Percentiles rank a stretch among this genome's conserved stretches.
Evolutionary conservation across 2,113 vertebrate species (phyloP).

Genomic region (Sus scrofa): DNA sequence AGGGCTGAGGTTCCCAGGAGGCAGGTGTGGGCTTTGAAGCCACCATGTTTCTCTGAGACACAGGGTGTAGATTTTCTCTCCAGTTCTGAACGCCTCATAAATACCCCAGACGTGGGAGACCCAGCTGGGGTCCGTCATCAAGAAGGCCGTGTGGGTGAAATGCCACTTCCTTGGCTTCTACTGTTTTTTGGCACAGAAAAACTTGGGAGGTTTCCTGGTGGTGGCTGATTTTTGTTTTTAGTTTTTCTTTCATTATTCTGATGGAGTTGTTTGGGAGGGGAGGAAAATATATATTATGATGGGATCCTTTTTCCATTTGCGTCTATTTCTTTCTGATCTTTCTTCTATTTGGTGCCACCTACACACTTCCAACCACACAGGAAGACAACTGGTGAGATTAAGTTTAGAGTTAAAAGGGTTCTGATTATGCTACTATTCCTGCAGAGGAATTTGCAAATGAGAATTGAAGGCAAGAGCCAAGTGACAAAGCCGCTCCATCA

Average conservation of each 20-base stretch:
- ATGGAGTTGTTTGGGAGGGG: background rate
- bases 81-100: constrained; percentile 55
- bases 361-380: constrained; percentile 59
- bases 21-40: background rate
- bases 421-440: constrained; percentile 57
- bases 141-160: constrained; percentile 69
- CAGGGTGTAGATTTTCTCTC: background rate
- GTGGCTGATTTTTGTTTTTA: constrained; percentile 32
- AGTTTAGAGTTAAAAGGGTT: constrained; percentile 54
- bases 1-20: background rate
- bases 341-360: constrained; percentile 68
- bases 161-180: constrained; percentile 62
- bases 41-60: background rate
- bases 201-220: constrained; percentile 58
- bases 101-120: constrained; percentile 65
- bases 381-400: constrained; percentile 64
- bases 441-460: constrained; percentile 62
- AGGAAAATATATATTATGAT: constrained; percentile 26
- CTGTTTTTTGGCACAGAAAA: constrained; percentile 39
- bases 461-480: constrained; percentile 38
- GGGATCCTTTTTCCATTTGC: constrained; percentile 1
- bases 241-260: constrained; percentile 52
- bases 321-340: constrained; percentile 58
- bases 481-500: background rate
- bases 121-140: constrained; percentile 57